Percentiles rank a stretch among this genome's conserved stretches.
These are phyloP conservation scores for Chlorops oryzae DNA, from an alignment of 1,140 invertebrate species.

Conservation along the genomic window DNA sequence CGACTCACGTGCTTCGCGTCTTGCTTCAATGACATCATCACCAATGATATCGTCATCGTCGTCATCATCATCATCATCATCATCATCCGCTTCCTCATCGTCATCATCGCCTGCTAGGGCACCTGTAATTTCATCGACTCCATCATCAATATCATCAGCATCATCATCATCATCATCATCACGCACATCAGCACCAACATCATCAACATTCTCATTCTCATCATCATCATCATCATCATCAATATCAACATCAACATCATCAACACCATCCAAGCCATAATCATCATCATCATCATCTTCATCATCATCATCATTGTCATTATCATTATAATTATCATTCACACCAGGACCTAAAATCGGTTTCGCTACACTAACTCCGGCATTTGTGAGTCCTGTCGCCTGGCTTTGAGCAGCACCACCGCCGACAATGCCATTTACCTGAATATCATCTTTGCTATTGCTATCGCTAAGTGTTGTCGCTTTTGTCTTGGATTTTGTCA, in stretches of 20 bases:
- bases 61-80: constrained; percentile 67
- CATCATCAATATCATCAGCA: constrained; percentile 49
- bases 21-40: constrained; percentile 61
- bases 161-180: constrained; percentile 56
- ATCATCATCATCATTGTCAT: no score
- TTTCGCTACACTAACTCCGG: no score
- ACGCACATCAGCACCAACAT: constrained; percentile 61
- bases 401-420: background rate
- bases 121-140: constrained; percentile 57
- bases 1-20: constrained; percentile 71
- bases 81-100: constrained; percentile 69
- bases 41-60: constrained; percentile 59
- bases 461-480: constrained; percentile 32
- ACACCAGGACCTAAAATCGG: no score
- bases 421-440: no score
- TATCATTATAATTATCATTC: no score
- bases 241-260: constrained; percentile 12
- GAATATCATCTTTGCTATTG: constrained; percentile 16
- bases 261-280: no score
- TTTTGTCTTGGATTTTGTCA: constrained; percentile 22
- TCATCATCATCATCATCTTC: constrained; percentile 41
- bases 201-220: constrained; percentile 65
- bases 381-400: no score
- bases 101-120: constrained; percentile 61
- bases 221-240: constrained; percentile 57